phyloP scores from a whole-genome alignment of 2,113 vertebrate genomes.

The Leucosticte australis region DNA sequence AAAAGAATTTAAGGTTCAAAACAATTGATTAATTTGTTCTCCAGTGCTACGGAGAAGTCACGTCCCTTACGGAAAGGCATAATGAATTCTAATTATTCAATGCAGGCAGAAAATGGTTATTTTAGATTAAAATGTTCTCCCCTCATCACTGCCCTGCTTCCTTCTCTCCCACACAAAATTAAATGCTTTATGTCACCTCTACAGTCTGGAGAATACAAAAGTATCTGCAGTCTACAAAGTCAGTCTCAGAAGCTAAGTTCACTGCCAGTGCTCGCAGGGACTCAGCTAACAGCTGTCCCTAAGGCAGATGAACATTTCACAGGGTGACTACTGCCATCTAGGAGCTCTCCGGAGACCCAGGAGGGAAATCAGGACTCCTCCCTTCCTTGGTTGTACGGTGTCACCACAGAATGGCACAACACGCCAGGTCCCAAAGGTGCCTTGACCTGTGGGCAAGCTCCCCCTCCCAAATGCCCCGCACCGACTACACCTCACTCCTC shows the following conservation, averaged over 20 bases:
- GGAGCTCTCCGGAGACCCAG: neutral
- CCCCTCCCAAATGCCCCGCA: neutral
- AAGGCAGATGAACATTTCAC: neutral
- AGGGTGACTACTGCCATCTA: neutral
- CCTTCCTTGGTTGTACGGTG: fast-evolving
- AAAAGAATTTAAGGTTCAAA: conserved; percentile 22
- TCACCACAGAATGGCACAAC: fast-evolving
- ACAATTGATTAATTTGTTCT: conserved; percentile 21
- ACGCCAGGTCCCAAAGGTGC: fast-evolving
- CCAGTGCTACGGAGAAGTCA: neutral
- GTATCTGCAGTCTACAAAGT: neutral
- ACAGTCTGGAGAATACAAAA: neutral
- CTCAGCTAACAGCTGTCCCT: neutral
- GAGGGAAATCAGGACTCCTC: neutral
- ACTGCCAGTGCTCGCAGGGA: neutral
- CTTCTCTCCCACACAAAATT: neutral
- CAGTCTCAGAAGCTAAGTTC: neutral
- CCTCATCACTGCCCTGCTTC: neutral
- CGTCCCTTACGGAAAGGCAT: neutral
- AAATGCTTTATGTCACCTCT: neutral
- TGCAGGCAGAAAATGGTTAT: neutral
- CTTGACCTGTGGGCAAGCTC: neutral
- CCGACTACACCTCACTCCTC: neutral
- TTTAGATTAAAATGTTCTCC: conserved; percentile 20
- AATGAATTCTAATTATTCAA: conserved; percentile 14